These are phyloP conservation scores for Empis stercorea DNA, from an alignment of 2,888 invertebrate species.

Conservation along the genomic window DNA sequence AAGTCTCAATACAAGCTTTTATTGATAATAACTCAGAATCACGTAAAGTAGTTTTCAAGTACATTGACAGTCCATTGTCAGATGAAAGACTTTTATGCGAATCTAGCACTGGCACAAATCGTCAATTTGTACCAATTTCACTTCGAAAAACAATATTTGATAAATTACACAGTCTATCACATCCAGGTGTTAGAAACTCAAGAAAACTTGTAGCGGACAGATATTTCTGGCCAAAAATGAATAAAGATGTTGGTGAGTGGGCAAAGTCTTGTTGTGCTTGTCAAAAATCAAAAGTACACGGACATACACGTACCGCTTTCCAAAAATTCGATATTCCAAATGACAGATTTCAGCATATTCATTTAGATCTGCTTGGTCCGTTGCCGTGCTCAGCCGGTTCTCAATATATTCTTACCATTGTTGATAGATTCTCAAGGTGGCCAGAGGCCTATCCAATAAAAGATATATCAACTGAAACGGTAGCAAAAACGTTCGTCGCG, in stretches of 20 bases:
- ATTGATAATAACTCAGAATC: no score
- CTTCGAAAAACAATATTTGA: background rate
- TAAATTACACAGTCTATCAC: background rate
- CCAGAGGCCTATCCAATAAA: conserved; percentile 1
- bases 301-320: no score
- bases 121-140: background rate
- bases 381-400: background rate
- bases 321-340: no score
- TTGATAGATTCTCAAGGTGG: conserved; percentile 4
- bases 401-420: background rate
- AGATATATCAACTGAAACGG: conserved; percentile 2
- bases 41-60: no score
- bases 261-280: background rate
- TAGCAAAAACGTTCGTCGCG: conserved; percentile 1
- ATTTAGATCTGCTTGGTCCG: background rate
- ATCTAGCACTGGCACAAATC: background rate
- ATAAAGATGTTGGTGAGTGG: background rate
- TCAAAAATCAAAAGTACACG: no score
- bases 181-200: background rate
- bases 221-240: background rate
- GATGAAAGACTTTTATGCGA: background rate
- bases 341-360: background rate
- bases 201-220: background rate
- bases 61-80: background rate
- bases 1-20: no score